A percentile compares a stretch with the other conserved stretches of the same genome.
These are phyloP conservation scores for Epinephelus moara DNA, from an alignment of 2,113 vertebrate genomes.

Conservation along the genomic window DNA sequence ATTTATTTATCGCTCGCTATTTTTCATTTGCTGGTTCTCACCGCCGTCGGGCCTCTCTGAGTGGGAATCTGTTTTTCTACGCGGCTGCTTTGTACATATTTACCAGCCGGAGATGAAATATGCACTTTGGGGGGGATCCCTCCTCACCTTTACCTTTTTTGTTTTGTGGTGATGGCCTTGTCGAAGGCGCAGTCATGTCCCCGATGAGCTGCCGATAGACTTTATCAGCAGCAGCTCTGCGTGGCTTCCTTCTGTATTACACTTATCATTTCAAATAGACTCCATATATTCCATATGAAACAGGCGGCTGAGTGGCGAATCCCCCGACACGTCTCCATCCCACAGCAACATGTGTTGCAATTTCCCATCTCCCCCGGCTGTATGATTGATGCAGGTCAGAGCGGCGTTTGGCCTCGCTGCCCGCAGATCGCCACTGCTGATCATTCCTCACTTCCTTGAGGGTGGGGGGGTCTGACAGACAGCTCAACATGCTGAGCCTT, in stretches of 20 bases:
- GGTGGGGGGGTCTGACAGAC: conserved; percentile 35
- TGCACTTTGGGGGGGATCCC: conserved; percentile 13
- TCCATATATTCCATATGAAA: conserved; percentile 46
- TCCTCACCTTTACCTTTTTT: conserved; percentile 35
- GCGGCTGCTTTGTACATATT: conserved; percentile 52
- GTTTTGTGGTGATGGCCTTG: conserved; percentile 54
- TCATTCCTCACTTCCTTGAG: conserved; percentile 48
- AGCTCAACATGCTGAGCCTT: conserved; percentile 19
- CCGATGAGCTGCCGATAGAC: conserved; percentile 42
- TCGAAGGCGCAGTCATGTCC: conserved; percentile 68
- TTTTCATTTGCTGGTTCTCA: conserved; percentile 49
- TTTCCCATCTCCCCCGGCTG: conserved; percentile 62
- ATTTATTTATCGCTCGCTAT: conserved; percentile 46
- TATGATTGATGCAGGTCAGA: conserved; percentile 74
- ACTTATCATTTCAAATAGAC: conserved; percentile 68
- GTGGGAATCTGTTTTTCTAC: conserved; percentile 43
- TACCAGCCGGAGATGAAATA: conserved; percentile 52
- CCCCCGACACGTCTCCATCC: conserved; percentile 44
- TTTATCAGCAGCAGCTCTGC: conserved; percentile 47
- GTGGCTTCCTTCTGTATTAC: conserved; percentile 61
- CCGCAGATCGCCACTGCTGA: conserved; percentile 12
- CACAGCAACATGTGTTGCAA: conserved; percentile 46
- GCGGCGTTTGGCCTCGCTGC: conserved; percentile 44
- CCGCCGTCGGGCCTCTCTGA: conserved; percentile 1
- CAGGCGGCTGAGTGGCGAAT: conserved; percentile 41